A percentile compares a stretch with the other conserved stretches of the same genome.
Conservation (phyloP, 2,797 vertebrate genomes). For the Spinus olivaceus region DNA sequence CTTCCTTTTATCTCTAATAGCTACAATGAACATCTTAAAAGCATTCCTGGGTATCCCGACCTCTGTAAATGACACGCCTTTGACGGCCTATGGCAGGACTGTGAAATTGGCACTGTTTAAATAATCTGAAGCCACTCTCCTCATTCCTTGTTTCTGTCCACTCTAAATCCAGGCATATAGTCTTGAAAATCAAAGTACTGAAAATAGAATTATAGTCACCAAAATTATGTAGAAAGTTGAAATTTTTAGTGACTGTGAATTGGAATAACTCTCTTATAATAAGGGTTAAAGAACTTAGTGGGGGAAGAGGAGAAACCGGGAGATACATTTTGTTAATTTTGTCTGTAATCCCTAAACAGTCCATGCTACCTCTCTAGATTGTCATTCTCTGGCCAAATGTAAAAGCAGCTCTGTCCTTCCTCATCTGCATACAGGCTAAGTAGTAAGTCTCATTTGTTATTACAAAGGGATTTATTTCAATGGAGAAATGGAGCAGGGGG, state of each 20-base stretch:
- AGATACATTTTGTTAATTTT: constrained; percentile 18
- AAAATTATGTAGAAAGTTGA: background rate
- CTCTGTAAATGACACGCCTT: background rate
- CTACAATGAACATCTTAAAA: constrained; percentile 13
- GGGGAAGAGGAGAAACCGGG: background rate
- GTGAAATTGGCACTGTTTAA: background rate
- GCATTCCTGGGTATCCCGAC: background rate
- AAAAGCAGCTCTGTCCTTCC: constrained; percentile 18
- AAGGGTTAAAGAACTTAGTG: background rate
- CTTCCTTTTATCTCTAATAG: background rate
- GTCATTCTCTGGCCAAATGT: constrained; percentile 9
- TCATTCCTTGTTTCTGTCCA: background rate
- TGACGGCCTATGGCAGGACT: background rate
- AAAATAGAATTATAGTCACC: background rate
- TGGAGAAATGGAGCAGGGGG: constrained; percentile 60
- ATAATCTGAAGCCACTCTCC: background rate
- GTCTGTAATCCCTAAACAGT: constrained; percentile 4
- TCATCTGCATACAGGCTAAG: constrained; percentile 63
- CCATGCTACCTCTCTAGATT: background rate
- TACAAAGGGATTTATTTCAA: constrained; percentile 73
- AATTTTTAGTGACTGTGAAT: background rate
- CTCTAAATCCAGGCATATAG: background rate
- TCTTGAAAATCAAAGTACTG: constrained; percentile 10
- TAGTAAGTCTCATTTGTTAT: constrained; percentile 58
- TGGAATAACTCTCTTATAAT: constrained; percentile 13